Evolutionary conservation across 2,113 vertebrate genomes (phyloP).

Genomic region (Cyprichromis sp.): DNA sequence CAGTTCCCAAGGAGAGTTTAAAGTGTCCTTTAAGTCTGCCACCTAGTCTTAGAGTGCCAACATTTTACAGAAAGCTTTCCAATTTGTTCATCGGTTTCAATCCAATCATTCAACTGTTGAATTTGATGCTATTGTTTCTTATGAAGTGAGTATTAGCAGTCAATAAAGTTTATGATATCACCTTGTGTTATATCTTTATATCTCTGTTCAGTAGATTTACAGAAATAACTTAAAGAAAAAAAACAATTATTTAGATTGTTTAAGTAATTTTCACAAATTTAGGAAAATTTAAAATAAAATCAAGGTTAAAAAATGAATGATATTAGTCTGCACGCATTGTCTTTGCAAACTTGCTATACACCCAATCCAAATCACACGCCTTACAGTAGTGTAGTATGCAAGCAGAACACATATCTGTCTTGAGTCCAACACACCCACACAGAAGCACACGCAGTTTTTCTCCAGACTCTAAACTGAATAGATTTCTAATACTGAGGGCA

Average conservation of each 20-base stretch:
- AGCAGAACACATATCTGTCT: not conserved
- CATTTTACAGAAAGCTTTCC: not conserved
- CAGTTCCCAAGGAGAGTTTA: not conserved
- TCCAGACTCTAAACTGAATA: not conserved
- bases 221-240: not conserved
- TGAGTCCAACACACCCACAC: not conserved
- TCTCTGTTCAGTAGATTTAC: not conserved
- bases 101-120: not conserved
- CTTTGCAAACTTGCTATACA: not conserved
- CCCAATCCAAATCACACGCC: not conserved
- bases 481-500: slow-evolving; percentile 22
- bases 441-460: not conserved
- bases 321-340: not conserved
- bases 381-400: not conserved
- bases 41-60: not conserved
- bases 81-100: not conserved
- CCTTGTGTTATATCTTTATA: not conserved
- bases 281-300: not conserved
- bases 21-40: not conserved
- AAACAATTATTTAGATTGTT: not conserved
- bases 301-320: not conserved
- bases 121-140: not conserved
- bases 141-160: not conserved
- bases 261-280: not conserved
- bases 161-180: not conserved